phyloP scores from a whole-genome alignment of 2,113 vertebrate genomes.

The Lathamus discolor region DNA sequence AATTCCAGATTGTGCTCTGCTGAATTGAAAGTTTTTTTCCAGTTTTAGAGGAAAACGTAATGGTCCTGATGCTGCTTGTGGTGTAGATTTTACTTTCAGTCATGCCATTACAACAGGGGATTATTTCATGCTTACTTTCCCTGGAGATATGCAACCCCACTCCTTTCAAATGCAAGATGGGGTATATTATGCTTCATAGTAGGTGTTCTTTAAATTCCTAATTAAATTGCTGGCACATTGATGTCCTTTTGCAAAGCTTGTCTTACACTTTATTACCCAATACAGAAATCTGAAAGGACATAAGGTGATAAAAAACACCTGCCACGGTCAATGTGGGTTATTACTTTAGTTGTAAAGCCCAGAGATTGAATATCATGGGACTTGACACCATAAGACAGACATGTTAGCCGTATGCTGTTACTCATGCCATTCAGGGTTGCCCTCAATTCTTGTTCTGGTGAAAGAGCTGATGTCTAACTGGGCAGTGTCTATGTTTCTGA shows the following conservation, averaged over 20 bases:
- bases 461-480: not conserved
- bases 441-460: not conserved
- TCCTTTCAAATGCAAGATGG: not conserved
- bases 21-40: not conserved
- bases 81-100: not conserved
- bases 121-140: not conserved
- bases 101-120: not conserved
- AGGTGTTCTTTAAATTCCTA: not conserved
- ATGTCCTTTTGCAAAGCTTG: not conserved
- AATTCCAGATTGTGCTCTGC: not conserved
- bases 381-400: not conserved
- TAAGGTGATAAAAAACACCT: not conserved
- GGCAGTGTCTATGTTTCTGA: not conserved
- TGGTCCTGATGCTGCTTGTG: not conserved
- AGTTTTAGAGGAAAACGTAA: not conserved
- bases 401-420: not conserved
- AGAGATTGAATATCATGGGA: not conserved
- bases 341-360: not conserved
- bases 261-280: not conserved
- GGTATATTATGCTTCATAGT: not conserved
- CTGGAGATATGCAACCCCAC: not conserved
- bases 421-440: not conserved
- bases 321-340: not conserved
- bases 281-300: not conserved
- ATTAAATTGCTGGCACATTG: not conserved